Conservation (phyloP, 2,888 invertebrate genomes). For the Amblyteles armatorius region DNA sequence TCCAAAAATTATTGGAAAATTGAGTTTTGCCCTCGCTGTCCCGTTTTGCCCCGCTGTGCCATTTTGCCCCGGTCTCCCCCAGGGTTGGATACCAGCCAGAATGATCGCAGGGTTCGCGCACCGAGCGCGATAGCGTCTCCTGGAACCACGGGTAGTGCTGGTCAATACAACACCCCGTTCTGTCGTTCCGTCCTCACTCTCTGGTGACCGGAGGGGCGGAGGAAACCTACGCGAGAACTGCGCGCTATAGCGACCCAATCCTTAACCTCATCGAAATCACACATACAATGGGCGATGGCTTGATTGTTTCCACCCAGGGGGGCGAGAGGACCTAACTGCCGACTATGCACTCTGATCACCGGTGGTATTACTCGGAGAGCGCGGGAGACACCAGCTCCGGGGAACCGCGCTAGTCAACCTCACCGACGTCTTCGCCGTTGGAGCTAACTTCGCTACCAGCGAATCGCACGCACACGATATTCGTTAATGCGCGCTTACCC, state of each 20-base stretch:
- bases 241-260: not conserved
- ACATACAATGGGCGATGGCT: slow-evolving; percentile 52
- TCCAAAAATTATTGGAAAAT: too few species aligned
- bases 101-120: slow-evolving; percentile 36
- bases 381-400: slow-evolving; percentile 1
- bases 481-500: not conserved
- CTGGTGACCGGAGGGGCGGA: not conserved
- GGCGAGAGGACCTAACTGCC: slow-evolving; percentile 11
- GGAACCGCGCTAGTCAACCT: not conserved
- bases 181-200: slow-evolving; percentile 22
- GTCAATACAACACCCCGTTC: slow-evolving; percentile 55
- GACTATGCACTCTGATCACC: slow-evolving; percentile 10
- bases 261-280: slow-evolving; percentile 14
- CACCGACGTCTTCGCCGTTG: slow-evolving; percentile 1
- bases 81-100: slow-evolving; percentile 58
- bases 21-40: too few species aligned
- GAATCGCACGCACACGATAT: slow-evolving; percentile 9
- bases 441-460: slow-evolving; percentile 3
- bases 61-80: too few species aligned
- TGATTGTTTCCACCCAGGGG: slow-evolving; percentile 37
- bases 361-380: not conserved
- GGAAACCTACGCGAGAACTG: slow-evolving; percentile 36
- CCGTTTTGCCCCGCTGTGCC: too few species aligned
- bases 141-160: slow-evolving; percentile 41
- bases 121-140: slow-evolving; percentile 16